Base-by-base conservation (phyloP, 2,888 invertebrate species). In the Torymus aiolomorphi region DNA sequence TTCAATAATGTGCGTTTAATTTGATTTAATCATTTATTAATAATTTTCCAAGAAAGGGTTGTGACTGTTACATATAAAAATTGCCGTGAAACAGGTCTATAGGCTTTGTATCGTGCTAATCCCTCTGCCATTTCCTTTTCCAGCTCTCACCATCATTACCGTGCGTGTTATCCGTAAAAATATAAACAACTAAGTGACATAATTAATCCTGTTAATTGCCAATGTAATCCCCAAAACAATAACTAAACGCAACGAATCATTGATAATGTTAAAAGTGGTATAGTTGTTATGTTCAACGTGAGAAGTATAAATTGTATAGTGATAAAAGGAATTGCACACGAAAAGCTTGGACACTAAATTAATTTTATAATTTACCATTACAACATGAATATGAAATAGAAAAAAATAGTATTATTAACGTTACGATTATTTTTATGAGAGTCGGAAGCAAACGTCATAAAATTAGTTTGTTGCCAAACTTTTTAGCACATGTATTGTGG, bases 51-150 rank as follows among this genome's bases (percentile, higher is more conserved):
- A 73, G 56, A 76, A 57, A 69, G 16, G 42, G 13, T 42, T 62
- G 72, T 72, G 76, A 80, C n/a, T 59, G 14, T 72, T 69, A 73
- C 63, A 73, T 24, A 73, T 42, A 31, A 24, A 67, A 73, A 70
- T 66, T 78, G 63, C 49, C 31, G 72, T 78, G 75, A 76, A 67
- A 63, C 59, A 24, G 20, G 66, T 74, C 14, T 72, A 74, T 59
- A 72, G 72, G 61, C 62, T 67, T 67, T 24, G 52, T 70, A 63
- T 67, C 54, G 79, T 80, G 82, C 80, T 72, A 57, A 82, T 82
- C 80, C 82, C 78, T 80, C 65, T 78, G 78, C 80, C 72, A 82
- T 80, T 80, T 82, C 76, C 74, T 82, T 82, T 80, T 82, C 80
- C 78, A 73, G 78, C 76, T 76, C 72, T 82, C 82, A 80, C 78